Percentiles rank a stretch among this genome's conserved stretches.
phyloP scores from a whole-genome alignment of 1,140 invertebrate genomes.

The Bemisia tabaci region DNA sequence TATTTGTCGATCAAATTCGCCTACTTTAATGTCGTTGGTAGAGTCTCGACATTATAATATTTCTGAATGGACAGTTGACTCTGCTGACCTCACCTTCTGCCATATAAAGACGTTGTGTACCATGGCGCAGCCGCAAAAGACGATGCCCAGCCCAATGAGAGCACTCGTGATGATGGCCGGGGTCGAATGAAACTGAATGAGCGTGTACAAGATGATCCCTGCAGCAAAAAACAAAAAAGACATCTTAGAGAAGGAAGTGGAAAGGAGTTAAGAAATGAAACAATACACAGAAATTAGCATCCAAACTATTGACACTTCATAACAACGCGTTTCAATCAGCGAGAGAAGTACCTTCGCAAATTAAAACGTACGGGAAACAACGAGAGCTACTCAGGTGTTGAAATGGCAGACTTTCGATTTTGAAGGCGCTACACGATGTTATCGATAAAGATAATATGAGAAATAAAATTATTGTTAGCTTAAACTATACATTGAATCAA shows the following conservation, averaged over 20 bases:
- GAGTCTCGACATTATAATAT: too few species aligned
- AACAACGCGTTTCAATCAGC: background rate
- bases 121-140: conserved; percentile 84
- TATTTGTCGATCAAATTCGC: too few species aligned
- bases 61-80: too few species aligned
- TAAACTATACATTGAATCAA: too few species aligned
- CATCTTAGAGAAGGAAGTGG: background rate
- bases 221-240: conserved; percentile 25
- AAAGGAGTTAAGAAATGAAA: conserved; percentile 5
- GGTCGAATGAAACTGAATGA: conserved; percentile 81
- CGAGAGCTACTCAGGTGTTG: too few species aligned
- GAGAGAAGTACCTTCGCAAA: too few species aligned
- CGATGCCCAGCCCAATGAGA: conserved; percentile 73
- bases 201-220: conserved; percentile 85
- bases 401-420: too few species aligned
- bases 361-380: too few species aligned
- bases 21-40: too few species aligned
- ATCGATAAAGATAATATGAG: too few species aligned
- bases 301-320: background rate
- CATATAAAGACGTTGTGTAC: conserved; percentile 89
- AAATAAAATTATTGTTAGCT: too few species aligned
- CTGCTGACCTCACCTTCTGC: conserved; percentile 75
- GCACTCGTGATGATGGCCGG: conserved; percentile 79
- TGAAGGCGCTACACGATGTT: too few species aligned
- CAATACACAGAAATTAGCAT: background rate